These are phyloP conservation scores for Ammodytes dubius DNA, from an alignment of 2,113 vertebrate genomes.

Conservation along the genomic window DNA sequence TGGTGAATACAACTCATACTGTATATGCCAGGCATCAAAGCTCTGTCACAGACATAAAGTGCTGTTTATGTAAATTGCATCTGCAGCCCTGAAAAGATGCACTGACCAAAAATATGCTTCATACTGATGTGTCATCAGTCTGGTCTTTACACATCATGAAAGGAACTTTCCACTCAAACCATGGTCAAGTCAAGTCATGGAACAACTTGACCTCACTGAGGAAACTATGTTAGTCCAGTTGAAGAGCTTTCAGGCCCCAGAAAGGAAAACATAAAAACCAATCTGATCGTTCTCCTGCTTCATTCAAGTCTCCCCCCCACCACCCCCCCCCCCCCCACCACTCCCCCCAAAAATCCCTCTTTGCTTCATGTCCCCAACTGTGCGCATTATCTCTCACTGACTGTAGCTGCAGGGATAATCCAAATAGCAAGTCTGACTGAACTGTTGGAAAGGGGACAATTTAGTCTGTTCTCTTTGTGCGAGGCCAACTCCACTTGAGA, in stretches of 20 bases:
- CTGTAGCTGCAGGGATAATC: constrained; percentile 18
- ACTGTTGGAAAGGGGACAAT: constrained; percentile 7
- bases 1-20: constrained; percentile 1
- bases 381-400: constrained; percentile 48
- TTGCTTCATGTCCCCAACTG: not conserved
- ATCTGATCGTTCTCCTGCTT: constrained; percentile 38
- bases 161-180: constrained; percentile 22
- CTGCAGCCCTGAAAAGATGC: constrained; percentile 32
- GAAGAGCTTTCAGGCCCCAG: constrained; percentile 3
- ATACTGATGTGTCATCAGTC: constrained; percentile 52
- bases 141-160: constrained; percentile 36
- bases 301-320: not conserved
- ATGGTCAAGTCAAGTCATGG: not conserved
- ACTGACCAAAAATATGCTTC: constrained; percentile 43
- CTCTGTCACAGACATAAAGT: constrained; percentile 26
- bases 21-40: constrained; percentile 7
- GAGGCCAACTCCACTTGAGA: not conserved
- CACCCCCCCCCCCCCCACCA: no score
- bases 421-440: constrained; percentile 16
- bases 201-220: not conserved
- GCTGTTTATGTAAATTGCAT: constrained; percentile 35
- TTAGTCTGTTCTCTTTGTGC: not conserved
- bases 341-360: not conserved
- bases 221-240: constrained; percentile 12
- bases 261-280: not conserved